Conservation (phyloP, 2,888 invertebrate species). For the Phymatocera aterrima region DNA sequence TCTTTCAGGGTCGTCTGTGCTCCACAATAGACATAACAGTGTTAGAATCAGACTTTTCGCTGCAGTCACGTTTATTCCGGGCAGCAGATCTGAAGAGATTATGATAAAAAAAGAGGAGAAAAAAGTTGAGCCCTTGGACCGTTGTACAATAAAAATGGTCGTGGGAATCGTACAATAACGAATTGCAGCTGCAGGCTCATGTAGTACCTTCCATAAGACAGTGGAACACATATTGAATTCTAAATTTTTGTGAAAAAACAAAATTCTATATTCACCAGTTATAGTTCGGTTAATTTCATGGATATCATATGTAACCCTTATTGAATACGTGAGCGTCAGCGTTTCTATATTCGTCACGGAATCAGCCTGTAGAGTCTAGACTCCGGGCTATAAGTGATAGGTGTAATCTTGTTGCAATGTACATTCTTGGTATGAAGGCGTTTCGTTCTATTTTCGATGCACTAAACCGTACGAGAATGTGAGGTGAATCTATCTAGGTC, state of each 20-base stretch:
- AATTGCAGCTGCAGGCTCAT: background rate
- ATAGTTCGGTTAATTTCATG: too few relatives aligned
- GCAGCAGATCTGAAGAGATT: background rate
- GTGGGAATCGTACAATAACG: background rate
- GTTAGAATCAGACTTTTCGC: background rate
- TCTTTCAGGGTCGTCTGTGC: background rate
- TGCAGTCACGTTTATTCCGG: background rate
- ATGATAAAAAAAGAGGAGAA: background rate
- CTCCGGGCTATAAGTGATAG: background rate
- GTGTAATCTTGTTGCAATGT: background rate
- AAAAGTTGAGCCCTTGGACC: background rate
- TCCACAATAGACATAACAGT: background rate
- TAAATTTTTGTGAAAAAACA: too few relatives aligned
- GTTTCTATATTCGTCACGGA: background rate
- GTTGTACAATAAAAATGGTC: background rate
- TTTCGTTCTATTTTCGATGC: background rate
- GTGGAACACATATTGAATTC: too few relatives aligned
- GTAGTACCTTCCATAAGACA: background rate
- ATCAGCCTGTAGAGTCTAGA: slow-evolving; percentile 24
- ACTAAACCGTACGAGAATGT: background rate
- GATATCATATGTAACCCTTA: too few relatives aligned
- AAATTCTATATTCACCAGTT: too few relatives aligned
- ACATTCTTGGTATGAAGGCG: slow-evolving; percentile 14
- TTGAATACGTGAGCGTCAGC: too few relatives aligned
- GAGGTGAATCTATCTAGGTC: slow-evolving; percentile 18